Conservation (phyloP, 2,113 vertebrate species). For the Colinus virginianus region DNA sequence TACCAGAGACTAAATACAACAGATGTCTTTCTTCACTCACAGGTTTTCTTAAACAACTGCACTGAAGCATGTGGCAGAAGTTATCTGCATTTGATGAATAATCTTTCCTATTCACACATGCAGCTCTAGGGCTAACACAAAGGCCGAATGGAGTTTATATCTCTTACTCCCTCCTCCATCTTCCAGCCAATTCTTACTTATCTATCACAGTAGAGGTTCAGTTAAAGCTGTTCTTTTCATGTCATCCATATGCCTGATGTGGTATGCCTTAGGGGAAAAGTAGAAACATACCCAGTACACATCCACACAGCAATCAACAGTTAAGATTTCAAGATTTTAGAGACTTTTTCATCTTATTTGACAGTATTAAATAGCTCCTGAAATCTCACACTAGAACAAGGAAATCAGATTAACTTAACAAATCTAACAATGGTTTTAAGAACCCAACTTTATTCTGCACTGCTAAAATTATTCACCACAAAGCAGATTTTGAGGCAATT, state of each 20-base stretch:
- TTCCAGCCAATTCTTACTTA: background rate
- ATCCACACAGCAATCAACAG: background rate
- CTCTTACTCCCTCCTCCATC: background rate
- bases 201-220: background rate
- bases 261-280: background rate
- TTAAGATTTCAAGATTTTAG: background rate
- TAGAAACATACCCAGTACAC: background rate
- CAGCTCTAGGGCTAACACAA: background rate
- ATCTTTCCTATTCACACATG: background rate
- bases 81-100: background rate
- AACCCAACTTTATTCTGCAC: background rate
- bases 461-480: conserved; percentile 34
- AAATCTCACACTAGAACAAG: conserved; percentile 19
- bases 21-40: background rate
- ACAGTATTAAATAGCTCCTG: conserved; percentile 18
- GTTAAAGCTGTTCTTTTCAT: background rate
- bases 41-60: background rate
- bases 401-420: conserved; percentile 31
- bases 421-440: conserved; percentile 26
- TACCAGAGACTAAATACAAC: background rate
- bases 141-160: background rate
- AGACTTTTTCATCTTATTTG: background rate
- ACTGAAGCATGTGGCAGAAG: background rate
- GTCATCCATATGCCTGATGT: background rate
- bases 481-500: conserved; percentile 59